A percentile compares a stretch with the other conserved stretches of the same genome.
These are phyloP conservation scores for Pollenia angustigena DNA, from an alignment of 2,888 invertebrate genomes.

Conservation along the genomic window DNA sequence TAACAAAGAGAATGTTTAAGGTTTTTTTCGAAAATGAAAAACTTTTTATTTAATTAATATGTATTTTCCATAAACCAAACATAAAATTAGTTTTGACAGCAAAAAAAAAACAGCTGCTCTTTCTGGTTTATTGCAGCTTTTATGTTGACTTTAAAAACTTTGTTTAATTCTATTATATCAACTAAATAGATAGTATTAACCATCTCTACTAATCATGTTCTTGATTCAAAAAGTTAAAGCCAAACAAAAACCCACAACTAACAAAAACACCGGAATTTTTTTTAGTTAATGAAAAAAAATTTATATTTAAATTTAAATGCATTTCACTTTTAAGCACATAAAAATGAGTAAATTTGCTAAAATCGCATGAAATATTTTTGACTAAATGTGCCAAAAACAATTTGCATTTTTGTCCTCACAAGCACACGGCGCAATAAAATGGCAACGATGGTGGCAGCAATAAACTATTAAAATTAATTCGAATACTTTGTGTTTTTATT, in stretches of 20 bases:
- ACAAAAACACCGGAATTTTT: too few species aligned
- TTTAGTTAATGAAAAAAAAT: background rate
- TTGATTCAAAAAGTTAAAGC: background rate
- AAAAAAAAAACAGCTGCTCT: too few species aligned
- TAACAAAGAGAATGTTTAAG: too few species aligned
- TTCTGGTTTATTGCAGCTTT: too few species aligned
- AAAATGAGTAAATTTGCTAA: background rate
- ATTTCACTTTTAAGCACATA: constrained; percentile 49
- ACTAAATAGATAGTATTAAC: too few species aligned
- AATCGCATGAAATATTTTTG: background rate
- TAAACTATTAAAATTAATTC: background rate
- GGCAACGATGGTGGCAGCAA: background rate
- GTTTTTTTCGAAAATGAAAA: too few species aligned
- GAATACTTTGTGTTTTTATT: background rate
- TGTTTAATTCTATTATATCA: too few species aligned
- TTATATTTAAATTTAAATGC: background rate
- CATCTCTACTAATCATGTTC: too few species aligned
- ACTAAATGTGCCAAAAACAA: constrained; percentile 27
- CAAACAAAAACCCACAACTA: background rate
- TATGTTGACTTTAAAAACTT: too few species aligned
- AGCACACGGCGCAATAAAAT: background rate
- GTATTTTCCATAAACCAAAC: too few species aligned
- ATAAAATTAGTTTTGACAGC: too few species aligned
- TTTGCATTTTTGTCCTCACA: constrained; percentile 14
- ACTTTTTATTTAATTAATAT: too few species aligned